These are phyloP conservation scores for Knipowitschia caucasica DNA, from an alignment of 2,797 vertebrate genomes.

Conservation along the genomic window DNA sequence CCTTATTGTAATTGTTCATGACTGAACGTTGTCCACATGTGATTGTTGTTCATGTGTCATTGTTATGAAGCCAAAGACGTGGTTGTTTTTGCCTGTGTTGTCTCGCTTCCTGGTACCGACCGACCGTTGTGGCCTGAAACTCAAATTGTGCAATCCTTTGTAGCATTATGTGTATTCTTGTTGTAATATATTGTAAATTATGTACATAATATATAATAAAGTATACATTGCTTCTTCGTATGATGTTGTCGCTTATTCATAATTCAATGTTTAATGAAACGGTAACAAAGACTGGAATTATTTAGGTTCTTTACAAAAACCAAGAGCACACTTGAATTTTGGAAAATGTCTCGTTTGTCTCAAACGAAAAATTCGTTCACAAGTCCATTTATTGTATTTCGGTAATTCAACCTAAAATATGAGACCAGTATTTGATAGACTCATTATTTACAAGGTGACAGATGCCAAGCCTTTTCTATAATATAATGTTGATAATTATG, in stretches of 20 bases:
- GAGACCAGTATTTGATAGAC: too few relatives aligned
- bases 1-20: background rate
- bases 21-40: slow-evolving; percentile 15
- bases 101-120: slow-evolving; percentile 60
- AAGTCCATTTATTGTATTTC: too few relatives aligned
- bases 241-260: background rate
- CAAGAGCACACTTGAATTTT: too few relatives aligned
- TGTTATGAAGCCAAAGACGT: slow-evolving; percentile 72
- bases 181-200: slow-evolving; percentile 75
- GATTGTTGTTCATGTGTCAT: slow-evolving; percentile 10
- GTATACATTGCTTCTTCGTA: slow-evolving; percentile 71
- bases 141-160: slow-evolving; percentile 72
- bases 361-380: too few relatives aligned
- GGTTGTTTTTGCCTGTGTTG: slow-evolving; percentile 37
- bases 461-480: too few relatives aligned
- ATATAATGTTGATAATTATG: too few relatives aligned
- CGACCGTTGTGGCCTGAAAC: slow-evolving; percentile 71
- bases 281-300: too few relatives aligned
- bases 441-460: too few relatives aligned
- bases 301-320: too few relatives aligned
- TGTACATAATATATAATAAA: slow-evolving; percentile 78
- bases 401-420: too few relatives aligned
- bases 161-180: slow-evolving; percentile 64
- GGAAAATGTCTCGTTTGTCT: too few relatives aligned
- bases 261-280: too few relatives aligned